Percentiles rank a stretch among this genome's conserved stretches.
phyloP scores from a whole-genome alignment of 2,797 vertebrate genomes.

The Hozukius guyotensis region DNA sequence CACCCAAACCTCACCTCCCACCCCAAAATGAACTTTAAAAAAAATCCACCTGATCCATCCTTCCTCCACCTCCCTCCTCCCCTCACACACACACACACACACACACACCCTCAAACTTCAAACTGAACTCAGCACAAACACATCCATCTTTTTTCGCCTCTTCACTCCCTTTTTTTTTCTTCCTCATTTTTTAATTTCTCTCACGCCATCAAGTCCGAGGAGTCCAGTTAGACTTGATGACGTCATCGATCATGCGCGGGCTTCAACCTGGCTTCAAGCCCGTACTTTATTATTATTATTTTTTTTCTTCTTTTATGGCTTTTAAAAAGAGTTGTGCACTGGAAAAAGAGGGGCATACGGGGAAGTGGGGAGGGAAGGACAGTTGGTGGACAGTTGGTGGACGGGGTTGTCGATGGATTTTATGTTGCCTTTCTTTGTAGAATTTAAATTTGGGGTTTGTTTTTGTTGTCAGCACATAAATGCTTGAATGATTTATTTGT shows the following conservation, averaged over 20 bases:
- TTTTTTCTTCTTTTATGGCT: constrained; percentile 52
- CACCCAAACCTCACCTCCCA: neutral
- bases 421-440: constrained; percentile 74
- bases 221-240: constrained; percentile 62
- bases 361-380: constrained; percentile 22
- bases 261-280: constrained; percentile 32
- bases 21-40: constrained; percentile 29
- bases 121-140: constrained; percentile 66
- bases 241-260: constrained; percentile 39
- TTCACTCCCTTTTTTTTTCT: constrained; percentile 40
- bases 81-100: neutral
- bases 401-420: constrained; percentile 39
- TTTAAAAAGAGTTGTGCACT: constrained; percentile 76
- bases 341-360: constrained; percentile 67
- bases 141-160: constrained; percentile 47
- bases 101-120: constrained; percentile 1
- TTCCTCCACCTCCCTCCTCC: neutral
- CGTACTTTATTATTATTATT: constrained; percentile 12
- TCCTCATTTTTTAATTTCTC: constrained; percentile 7
- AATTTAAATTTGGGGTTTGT: constrained; percentile 40
- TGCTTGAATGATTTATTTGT: constrained; percentile 52
- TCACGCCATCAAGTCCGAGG: constrained; percentile 21
- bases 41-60: constrained; percentile 14
- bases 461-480: constrained; percentile 56
- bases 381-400: constrained; percentile 2